Evolutionary conservation across 2,797 vertebrate genomes (phyloP).

Genomic region (Momotus momota): DNA sequence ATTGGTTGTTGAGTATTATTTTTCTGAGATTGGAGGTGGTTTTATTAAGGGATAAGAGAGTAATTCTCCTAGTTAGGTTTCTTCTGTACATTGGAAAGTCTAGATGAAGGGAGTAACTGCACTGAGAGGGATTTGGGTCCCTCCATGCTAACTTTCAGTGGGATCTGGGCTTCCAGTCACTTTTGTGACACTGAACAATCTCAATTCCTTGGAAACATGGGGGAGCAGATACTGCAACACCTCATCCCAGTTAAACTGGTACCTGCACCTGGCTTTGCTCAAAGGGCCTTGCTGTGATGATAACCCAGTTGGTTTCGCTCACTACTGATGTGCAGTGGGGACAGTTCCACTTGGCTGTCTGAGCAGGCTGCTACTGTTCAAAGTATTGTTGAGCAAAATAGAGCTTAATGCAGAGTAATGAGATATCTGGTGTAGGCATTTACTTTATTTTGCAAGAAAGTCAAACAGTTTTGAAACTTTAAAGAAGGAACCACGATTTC

Average conservation of each 20-base stretch:
- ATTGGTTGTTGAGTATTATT: neutral
- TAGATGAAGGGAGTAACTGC: neutral
- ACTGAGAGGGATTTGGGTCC: neutral
- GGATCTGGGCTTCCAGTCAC: neutral
- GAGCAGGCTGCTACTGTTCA: constrained; percentile 41
- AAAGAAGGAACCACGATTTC: neutral
- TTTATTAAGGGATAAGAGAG: neutral
- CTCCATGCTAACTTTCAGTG: neutral
- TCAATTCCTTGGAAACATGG: neutral
- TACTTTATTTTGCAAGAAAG: neutral
- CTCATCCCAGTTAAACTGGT: neutral
- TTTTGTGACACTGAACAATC: neutral
- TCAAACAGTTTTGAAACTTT: neutral
- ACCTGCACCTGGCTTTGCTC: neutral
- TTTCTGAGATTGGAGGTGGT: neutral
- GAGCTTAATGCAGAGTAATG: neutral
- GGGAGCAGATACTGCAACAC: neutral
- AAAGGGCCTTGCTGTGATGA: constrained; percentile 67
- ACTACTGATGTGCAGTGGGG: constrained; percentile 67
- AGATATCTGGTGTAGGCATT: neutral
- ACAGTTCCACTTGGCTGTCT: constrained; percentile 77
- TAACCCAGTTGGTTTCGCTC: constrained; percentile 70
- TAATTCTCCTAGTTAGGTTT: neutral
- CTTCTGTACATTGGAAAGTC: neutral
- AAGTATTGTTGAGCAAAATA: neutral